These are phyloP conservation scores for Agrochola litura DNA, from an alignment of 2,888 invertebrate species.

Conservation along the genomic window DNA sequence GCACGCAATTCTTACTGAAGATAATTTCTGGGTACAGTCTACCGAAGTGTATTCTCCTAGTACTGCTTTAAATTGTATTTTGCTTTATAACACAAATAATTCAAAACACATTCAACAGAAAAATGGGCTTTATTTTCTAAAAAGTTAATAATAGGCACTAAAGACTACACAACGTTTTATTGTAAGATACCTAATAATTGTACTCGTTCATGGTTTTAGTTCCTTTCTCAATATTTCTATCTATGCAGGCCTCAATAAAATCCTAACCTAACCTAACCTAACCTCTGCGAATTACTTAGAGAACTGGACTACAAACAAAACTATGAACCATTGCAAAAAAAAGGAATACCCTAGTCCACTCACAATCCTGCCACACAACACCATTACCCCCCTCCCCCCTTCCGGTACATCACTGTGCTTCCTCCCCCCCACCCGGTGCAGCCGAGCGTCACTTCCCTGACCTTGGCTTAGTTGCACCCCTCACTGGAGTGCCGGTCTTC, in stretches of 20 bases:
- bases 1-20: neutral
- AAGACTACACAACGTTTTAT: neutral
- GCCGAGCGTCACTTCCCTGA: conserved; percentile 37
- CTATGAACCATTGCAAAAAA: neutral
- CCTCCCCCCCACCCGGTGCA: conserved; percentile 29
- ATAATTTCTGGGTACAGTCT: neutral
- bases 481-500: conserved; percentile 14
- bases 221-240: neutral
- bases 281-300: neutral
- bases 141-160: too few species aligned
- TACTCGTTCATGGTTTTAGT: neutral
- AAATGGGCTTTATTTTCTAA: neutral
- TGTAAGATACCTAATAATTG: neutral
- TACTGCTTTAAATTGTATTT: neutral
- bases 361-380: conserved; percentile 10
- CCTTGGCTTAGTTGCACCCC: conserved; percentile 61
- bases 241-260: neutral
- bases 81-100: neutral
- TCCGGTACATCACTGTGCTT: conserved; percentile 28
- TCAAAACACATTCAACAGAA: neutral
- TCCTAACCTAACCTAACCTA: too few species aligned
- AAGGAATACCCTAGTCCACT: neutral
- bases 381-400: conserved; percentile 13
- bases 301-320: neutral
- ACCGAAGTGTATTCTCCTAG: neutral